These are phyloP conservation scores for Oedothorax gibbosus DNA, from an alignment of 1,140 invertebrate species.

Conservation along the genomic window DNA sequence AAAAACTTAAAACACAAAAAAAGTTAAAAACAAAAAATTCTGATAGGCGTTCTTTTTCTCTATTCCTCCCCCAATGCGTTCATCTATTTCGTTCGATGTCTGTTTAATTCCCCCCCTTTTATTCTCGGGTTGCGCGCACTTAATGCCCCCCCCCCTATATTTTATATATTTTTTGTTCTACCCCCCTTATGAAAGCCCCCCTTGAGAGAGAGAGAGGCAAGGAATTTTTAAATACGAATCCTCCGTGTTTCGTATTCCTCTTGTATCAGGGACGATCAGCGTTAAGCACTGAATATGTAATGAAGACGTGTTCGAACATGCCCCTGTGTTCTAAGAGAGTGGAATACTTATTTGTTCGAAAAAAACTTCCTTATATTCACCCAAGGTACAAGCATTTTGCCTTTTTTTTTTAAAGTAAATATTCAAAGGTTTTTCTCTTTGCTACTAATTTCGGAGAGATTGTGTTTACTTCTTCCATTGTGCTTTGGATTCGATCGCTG, in stretches of 20 bases:
- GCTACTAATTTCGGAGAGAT: too few relatives aligned
- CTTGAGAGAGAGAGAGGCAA: slow-evolving; percentile 2
- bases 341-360: too few relatives aligned
- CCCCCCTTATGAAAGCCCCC: slow-evolving; percentile 23
- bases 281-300: slow-evolving; percentile 57
- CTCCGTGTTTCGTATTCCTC: too few relatives aligned
- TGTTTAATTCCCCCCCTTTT: slow-evolving; percentile 56
- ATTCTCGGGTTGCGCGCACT: slow-evolving; percentile 51
- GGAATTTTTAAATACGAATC: slow-evolving; percentile 54
- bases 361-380: too few relatives aligned
- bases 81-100: slow-evolving; percentile 52
- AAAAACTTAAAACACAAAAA: too few relatives aligned
- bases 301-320: slow-evolving; percentile 39
- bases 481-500: too few relatives aligned
- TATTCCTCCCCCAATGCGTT: slow-evolving; percentile 36
- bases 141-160: slow-evolving; percentile 30
- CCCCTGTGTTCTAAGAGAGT: slow-evolving; percentile 35
- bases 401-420: too few relatives aligned
- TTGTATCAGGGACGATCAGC: not conserved
- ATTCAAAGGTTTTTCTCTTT: too few relatives aligned
- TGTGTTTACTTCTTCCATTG: too few relatives aligned
- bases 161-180: slow-evolving; percentile 4
- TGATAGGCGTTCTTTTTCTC: slow-evolving; percentile 46
- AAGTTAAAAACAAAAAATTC: too few relatives aligned
- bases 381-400: too few relatives aligned